These are phyloP conservation scores for Murina feae DNA, from an alignment of 2,113 vertebrate species.

Conservation along the genomic window DNA sequence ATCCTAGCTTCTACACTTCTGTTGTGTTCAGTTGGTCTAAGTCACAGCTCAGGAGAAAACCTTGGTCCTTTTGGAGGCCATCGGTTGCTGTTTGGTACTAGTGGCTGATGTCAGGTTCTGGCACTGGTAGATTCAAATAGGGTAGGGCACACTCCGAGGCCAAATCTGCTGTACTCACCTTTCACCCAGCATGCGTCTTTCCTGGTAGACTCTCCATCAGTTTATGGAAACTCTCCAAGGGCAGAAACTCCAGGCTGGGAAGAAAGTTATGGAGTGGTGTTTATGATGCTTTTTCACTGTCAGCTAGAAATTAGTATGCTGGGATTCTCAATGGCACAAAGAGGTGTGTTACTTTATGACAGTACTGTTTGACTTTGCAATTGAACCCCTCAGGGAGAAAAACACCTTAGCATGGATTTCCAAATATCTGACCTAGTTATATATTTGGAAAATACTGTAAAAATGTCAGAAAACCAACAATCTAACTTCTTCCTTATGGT, in stretches of 20 bases:
- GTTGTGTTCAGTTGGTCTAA: neutral
- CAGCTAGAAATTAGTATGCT: neutral
- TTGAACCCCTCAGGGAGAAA: neutral
- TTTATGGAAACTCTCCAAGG: neutral
- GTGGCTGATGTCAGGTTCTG: neutral
- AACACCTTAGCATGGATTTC: conserved; percentile 10
- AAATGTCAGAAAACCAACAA: neutral
- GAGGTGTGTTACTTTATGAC: neutral
- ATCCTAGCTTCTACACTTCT: neutral
- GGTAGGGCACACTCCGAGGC: neutral
- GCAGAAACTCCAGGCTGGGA: neutral
- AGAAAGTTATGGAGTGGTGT: neutral
- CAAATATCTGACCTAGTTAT: neutral
- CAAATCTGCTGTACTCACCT: neutral
- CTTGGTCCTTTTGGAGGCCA: neutral
- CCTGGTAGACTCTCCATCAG: neutral
- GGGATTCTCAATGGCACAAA: neutral
- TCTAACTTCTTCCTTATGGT: neutral
- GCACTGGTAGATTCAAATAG: neutral
- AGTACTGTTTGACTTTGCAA: conserved; percentile 34
- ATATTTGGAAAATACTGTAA: neutral
- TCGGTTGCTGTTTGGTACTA: neutral
- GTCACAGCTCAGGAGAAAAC: neutral
- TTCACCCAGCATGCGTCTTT: neutral
- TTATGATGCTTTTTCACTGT: neutral